Evolutionary conservation across 2,797 vertebrate genomes (phyloP), one percentile per base, ranked within the genome.

Genomic region (Benthosema pterotum): DNA sequence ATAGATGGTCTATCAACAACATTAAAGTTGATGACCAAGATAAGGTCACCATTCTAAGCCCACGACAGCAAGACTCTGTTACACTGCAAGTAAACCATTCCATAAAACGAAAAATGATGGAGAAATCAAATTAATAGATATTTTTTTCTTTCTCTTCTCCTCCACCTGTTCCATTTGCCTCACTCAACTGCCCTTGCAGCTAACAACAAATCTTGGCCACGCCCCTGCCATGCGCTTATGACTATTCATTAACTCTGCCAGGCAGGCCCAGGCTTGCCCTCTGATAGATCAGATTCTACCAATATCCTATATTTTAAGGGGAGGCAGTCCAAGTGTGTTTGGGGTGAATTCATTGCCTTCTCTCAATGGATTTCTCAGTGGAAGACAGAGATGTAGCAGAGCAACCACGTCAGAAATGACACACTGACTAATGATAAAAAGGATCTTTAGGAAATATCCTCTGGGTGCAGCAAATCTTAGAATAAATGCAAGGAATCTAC

Each of bases 191-290:
- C 76, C 67, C 90, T 69, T 90, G 94, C 94, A 94, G 94, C 95
- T 89, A 95, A 96, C 95, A 95, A 96, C 95, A 96, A 93, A 94
- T 87, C 86, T 48, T 66, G 49, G 61, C 86, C 91, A 93, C 92
- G 87, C 91, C 94, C 92, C 88, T 75, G 83, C 78, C 83, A 76
- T 84, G 90, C 87, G 90, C 92, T 95, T 93, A 94, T 95, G 94
- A 94, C 92, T 96, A 94, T 95, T 96, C 95, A 95, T 95, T 92
- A 93, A 88, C 79, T 67, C 22, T 15, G 54, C 71, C 65, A 82
- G 92, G 92, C 97, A 99, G 93, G 97, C 75, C 91, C 82, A 88
- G 91, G 84, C 97, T 96, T 97, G 97, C 92, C 95, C 88, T 49
- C 58, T 67, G 89, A 87, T 86, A 92, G 90, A 92, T 91, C 81